Conservation (phyloP, 2,113 vertebrate species). For the Microcebus griseorufus region DNA sequence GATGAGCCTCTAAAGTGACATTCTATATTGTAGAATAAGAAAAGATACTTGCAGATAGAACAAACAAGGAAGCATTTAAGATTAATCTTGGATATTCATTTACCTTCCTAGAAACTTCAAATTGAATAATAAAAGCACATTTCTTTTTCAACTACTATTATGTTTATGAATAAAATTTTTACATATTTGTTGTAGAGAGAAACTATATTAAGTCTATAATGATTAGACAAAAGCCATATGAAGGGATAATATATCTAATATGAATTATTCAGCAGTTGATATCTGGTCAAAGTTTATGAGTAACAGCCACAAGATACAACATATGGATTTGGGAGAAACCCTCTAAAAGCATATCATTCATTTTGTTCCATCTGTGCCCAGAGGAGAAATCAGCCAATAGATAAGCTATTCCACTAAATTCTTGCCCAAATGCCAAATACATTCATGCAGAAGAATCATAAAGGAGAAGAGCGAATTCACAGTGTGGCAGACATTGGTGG, state of each 20-base stretch:
- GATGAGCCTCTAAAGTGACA: not conserved
- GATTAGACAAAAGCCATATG: not conserved
- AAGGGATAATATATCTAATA: not conserved
- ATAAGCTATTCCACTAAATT: constrained; percentile 46
- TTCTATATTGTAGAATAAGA: not conserved
- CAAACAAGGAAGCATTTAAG: not conserved
- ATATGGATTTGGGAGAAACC: not conserved
- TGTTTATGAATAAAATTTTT: constrained; percentile 50
- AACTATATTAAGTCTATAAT: constrained; percentile 24
- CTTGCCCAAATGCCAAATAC: constrained; percentile 47
- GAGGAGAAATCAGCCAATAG: constrained; percentile 34
- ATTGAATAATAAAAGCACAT: not conserved
- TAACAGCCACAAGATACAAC: not conserved
- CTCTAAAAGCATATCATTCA: constrained; percentile 28
- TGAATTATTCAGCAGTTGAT: not conserved
- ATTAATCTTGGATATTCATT: not conserved
- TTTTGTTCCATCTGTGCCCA: constrained; percentile 49
- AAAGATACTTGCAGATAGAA: not conserved
- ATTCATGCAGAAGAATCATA: constrained; percentile 48
- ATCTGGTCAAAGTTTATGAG: not conserved
- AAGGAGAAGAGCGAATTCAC: constrained; percentile 38
- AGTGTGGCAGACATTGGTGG: constrained; percentile 32
- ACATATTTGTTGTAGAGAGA: not conserved
- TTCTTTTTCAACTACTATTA: constrained; percentile 22
- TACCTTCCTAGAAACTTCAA: not conserved